Base-by-base conservation (phyloP, 2,113 vertebrate genomes). In the Corythornis vintsioides region DNA sequence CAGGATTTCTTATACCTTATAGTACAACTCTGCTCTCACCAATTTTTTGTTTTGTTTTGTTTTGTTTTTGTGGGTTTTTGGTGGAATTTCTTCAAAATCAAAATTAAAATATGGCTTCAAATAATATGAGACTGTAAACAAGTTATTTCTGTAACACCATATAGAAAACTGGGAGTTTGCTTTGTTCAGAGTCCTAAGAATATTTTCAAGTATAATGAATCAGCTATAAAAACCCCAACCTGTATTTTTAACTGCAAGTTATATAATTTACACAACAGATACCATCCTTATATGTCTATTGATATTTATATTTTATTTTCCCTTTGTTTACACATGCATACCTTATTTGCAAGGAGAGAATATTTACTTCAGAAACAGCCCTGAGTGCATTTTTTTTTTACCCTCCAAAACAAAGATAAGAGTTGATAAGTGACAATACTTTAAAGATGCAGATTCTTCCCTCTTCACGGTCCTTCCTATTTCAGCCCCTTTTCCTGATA, bases 211-310 rank as follows among this genome's bases (percentile, higher is more conserved):
- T 10, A 20, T 3, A 4, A 1, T 60, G 7, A 8, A 42, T 50
- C 17, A 61, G 12, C 12, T 1, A 0, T 24, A 60, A 29, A 1
- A 72, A 45, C 6, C 10, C 3, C 9, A 38, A 76, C 47, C 4
- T 47, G n/a, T 10, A 29, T 60, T 64, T 72, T 83, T 50, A 40
- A 25, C 15, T 59, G 4, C 14, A 61, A 10, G 22, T 40, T 85
- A 26, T 64, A 45, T 35, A 40, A 4, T 53, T 75, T 4, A 5
- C 45, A 10, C 19, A 48, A 40, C 13, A 83, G 4, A 5, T 40
- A 45, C 5, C 10, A 45, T 31, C 12, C 3, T 7, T 21, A n/a
- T 0, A 1, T 0, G 2, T 69, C 12, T 63, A 24, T 13, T 38
- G 50, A 31, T 12, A 5, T 42, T 65, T 72, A 7, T 60, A 31